Percentiles rank a stretch among this genome's conserved stretches.
These are phyloP conservation scores for Pseudorhombus dupliciocellatus DNA, from an alignment of 2,113 vertebrate species.

Conservation along the genomic window DNA sequence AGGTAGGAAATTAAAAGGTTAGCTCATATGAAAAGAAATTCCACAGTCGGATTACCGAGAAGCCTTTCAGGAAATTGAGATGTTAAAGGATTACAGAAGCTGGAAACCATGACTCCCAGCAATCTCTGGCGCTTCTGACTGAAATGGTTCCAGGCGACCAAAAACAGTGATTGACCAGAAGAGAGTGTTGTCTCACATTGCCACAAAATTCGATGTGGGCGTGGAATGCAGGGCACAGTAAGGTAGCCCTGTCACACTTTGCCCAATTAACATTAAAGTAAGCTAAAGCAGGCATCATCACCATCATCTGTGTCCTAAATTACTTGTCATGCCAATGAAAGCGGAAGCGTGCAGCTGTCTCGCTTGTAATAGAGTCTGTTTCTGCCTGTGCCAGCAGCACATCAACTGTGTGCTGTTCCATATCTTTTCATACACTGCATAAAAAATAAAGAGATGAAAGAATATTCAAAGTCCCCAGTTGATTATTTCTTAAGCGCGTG, in stretches of 20 bases:
- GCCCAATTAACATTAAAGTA: slow-evolving; percentile 15
- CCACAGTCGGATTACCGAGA: not conserved
- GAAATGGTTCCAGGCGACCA: slow-evolving; percentile 6
- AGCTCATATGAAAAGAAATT: slow-evolving; percentile 10
- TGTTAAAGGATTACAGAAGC: not conserved
- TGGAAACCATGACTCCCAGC: not conserved
- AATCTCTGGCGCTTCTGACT: slow-evolving; percentile 1
- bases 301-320: slow-evolving; percentile 24
- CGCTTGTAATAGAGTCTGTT: slow-evolving; percentile 12
- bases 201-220: slow-evolving; percentile 1
- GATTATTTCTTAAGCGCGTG: not conserved
- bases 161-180: slow-evolving; percentile 5
- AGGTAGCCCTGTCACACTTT: not conserved
- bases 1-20: not conserved
- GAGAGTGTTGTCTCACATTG: slow-evolving; percentile 7
- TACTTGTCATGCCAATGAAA: slow-evolving; percentile 25
- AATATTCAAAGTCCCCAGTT: not conserved
- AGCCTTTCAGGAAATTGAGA: not conserved
- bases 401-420: not conserved
- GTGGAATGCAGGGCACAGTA: not conserved
- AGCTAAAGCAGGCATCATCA: not conserved
- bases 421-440: not conserved
- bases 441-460: slow-evolving; percentile 14
- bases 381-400: slow-evolving; percentile 26
- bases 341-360: slow-evolving; percentile 24